phyloP scores from a whole-genome alignment of 1,140 invertebrate genomes.

The Drosophila funebris region DNA sequence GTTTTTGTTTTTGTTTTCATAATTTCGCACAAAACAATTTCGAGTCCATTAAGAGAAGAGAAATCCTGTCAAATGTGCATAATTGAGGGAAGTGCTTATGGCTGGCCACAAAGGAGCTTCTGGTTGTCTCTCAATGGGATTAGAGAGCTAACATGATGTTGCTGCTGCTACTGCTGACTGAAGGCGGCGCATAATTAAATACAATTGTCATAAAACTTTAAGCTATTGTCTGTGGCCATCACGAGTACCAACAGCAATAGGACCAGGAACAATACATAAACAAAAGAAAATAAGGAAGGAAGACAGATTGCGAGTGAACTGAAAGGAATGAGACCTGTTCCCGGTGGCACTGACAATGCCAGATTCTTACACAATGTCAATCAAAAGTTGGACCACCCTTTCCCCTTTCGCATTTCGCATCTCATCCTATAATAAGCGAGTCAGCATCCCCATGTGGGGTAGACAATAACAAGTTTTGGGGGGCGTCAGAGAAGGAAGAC shows the following conservation, averaged over 20 bases:
- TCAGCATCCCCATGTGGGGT: background rate
- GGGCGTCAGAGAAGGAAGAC: conserved; percentile 48
- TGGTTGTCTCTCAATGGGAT: background rate
- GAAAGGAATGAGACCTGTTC: background rate
- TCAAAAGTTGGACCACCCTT: conserved; percentile 58
- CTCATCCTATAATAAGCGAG: background rate
- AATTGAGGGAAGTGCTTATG: conserved; percentile 42
- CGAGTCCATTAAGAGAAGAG: conserved; percentile 25
- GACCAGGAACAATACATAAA: background rate
- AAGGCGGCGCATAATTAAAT: conserved; percentile 69
- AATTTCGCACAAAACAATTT: conserved; percentile 21
- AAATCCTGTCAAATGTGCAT: conserved; percentile 42
- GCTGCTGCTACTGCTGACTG: background rate
- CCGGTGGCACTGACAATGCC: too few species aligned
- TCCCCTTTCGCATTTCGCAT: too few species aligned
- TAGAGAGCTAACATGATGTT: background rate
- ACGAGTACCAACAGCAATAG: background rate
- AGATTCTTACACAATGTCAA: conserved; percentile 53
- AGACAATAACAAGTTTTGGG: conserved; percentile 1
- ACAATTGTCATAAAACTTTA: conserved; percentile 72
- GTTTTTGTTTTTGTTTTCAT: conserved; percentile 10
- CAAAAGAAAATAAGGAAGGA: background rate
- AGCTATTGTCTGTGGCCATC: conserved; percentile 57
- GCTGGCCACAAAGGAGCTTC: conserved; percentile 21
- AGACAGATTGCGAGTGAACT: background rate